Conservation (phyloP, 1,140 invertebrate species). For the Calycopis cecrops region DNA sequence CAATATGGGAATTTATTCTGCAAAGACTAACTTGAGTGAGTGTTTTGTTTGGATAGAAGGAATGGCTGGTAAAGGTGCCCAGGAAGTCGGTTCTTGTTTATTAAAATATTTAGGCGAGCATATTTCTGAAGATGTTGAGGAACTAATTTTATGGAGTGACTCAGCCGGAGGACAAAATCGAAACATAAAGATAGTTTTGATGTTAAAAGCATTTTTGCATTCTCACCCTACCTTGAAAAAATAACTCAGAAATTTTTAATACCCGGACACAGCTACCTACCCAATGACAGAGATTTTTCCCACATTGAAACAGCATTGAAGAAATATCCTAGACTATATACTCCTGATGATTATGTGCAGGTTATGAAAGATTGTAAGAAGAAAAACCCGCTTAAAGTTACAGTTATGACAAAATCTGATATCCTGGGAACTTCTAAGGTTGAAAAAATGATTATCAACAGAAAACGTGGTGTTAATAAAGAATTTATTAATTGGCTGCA, state of each 20-base stretch:
- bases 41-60: no score
- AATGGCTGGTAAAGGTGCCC: no score
- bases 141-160: no score
- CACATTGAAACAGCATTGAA: constrained; percentile 13
- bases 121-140: no score
- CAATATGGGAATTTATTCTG: no score
- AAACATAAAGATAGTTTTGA: constrained; percentile 7
- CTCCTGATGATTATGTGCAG: constrained; percentile 9
- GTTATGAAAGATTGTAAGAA: constrained; percentile 16
- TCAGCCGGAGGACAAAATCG: not conserved
- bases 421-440: constrained; percentile 21
- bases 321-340: constrained; percentile 12
- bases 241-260: not conserved
- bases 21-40: no score
- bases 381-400: constrained; percentile 19
- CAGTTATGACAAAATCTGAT: constrained; percentile 23
- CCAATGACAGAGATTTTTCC: constrained; percentile 13
- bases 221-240: not conserved
- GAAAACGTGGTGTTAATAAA: constrained; percentile 23
- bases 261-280: not conserved
- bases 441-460: constrained; percentile 24
- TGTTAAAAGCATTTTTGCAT: constrained; percentile 11
- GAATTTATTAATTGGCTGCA: constrained; percentile 22
- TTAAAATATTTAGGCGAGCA: no score
- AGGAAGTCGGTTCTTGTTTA: no score